Evolutionary conservation across 2,113 vertebrate species (phyloP).

Genomic region (Microtus montanus): DNA sequence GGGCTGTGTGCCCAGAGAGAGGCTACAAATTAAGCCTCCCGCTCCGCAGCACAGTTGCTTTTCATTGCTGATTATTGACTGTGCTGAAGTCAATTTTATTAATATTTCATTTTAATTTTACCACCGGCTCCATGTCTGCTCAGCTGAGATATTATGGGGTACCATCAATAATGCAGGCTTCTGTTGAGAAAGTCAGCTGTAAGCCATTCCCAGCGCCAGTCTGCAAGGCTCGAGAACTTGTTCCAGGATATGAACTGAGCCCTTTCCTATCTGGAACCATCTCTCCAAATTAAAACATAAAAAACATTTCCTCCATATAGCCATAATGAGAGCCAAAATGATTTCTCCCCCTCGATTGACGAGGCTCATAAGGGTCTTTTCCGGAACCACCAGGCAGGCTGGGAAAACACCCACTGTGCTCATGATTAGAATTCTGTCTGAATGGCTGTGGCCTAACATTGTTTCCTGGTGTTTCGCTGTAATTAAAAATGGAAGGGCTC

Average conservation of each 20-base stretch:
- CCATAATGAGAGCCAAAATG: slow-evolving; percentile 65
- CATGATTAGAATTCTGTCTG: slow-evolving; percentile 66
- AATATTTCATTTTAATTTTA: slow-evolving; percentile 82
- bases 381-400: slow-evolving; percentile 43
- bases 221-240: slow-evolving; percentile 75
- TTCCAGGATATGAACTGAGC: slow-evolving; percentile 78
- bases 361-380: slow-evolving; percentile 71
- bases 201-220: slow-evolving; percentile 66
- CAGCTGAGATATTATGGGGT: slow-evolving; percentile 54
- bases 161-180: slow-evolving; percentile 69
- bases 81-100: slow-evolving; percentile 73
- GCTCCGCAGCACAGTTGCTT: slow-evolving; percentile 14
- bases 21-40: slow-evolving; percentile 54
- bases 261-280: slow-evolving; percentile 67
- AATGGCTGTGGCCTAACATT: slow-evolving; percentile 69
- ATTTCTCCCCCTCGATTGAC: slow-evolving; percentile 66
- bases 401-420: slow-evolving; percentile 70
- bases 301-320: slow-evolving; percentile 70
- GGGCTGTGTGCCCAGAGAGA: background rate
- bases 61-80: slow-evolving; percentile 77
- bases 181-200: slow-evolving; percentile 67
- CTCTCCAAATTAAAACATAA: slow-evolving; percentile 76
- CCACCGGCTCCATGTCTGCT: slow-evolving; percentile 54
- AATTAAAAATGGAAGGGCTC: slow-evolving; percentile 76
- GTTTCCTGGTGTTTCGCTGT: slow-evolving; percentile 68